phyloP scores from a whole-genome alignment of 1,140 invertebrate species.

The silkworm (Bombyx mori) region ASM3026992v2 NC_085113.1:9262501-9263000 shows the following conservation, averaged over 20 bases:
- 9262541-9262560: constrained; percentile 44
- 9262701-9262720: constrained; percentile 53
- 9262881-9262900: too few species aligned
- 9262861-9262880: too few species aligned
- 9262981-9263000: background rate
- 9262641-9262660: constrained; percentile 51
- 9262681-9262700: constrained; percentile 53
- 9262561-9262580: constrained; percentile 73
- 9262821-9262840: too few species aligned
- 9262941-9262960: background rate
- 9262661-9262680: constrained; percentile 50
- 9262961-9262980: too few species aligned
- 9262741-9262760: too few species aligned
- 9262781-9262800: too few species aligned
- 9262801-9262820: too few species aligned
- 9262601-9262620: constrained; percentile 53
- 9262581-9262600: constrained; percentile 63
- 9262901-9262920: background rate
- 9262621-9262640: constrained; percentile 56
- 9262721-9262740: background rate
- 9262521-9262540: constrained; percentile 74
- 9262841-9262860: too few species aligned
- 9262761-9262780: too few species aligned
- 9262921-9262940: background rate
- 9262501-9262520: constrained; percentile 82